Percentiles rank a stretch among this genome's conserved stretches.
phyloP scores from a whole-genome alignment of 2,888 invertebrate genomes.

The Sinhomidia bicolor region DNA sequence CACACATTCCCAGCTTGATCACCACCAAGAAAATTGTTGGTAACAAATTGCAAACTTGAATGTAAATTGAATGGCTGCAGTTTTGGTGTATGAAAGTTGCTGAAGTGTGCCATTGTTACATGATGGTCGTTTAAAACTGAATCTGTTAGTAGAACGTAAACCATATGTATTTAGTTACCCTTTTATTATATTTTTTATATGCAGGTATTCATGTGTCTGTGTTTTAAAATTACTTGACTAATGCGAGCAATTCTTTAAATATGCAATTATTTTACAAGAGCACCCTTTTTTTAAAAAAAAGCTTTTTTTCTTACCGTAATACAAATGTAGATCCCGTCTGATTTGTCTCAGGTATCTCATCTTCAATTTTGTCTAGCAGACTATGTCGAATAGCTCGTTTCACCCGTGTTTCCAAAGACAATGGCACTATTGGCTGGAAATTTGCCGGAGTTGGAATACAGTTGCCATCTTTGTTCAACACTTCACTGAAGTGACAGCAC shows the following conservation, averaged over 20 bases:
- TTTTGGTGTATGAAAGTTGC: not conserved
- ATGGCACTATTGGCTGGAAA: not conserved
- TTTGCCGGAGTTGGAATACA: slow-evolving; percentile 3
- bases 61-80: slow-evolving; percentile 37
- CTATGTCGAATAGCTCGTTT: not conserved
- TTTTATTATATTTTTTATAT: no score
- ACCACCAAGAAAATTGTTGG: not conserved
- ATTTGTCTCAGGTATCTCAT: not conserved
- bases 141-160: not conserved
- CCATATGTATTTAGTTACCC: not conserved
- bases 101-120: not conserved
- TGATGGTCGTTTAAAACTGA: not conserved
- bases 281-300: no score
- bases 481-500: slow-evolving; percentile 31
- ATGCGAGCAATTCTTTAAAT: not conserved
- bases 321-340: not conserved
- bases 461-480: slow-evolving; percentile 23
- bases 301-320: slow-evolving; percentile 2
- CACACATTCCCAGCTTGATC: not conserved
- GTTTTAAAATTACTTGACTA: no score
- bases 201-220: no score
- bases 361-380: not conserved
- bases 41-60: slow-evolving; percentile 47
- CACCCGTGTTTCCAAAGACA: slow-evolving; percentile 28
- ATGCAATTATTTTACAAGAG: not conserved